Percentiles rank a stretch among this genome's conserved stretches.
Evolutionary conservation across 2,113 vertebrate genomes (phyloP).

Genomic region (Hippocampus zosterae): DNA sequence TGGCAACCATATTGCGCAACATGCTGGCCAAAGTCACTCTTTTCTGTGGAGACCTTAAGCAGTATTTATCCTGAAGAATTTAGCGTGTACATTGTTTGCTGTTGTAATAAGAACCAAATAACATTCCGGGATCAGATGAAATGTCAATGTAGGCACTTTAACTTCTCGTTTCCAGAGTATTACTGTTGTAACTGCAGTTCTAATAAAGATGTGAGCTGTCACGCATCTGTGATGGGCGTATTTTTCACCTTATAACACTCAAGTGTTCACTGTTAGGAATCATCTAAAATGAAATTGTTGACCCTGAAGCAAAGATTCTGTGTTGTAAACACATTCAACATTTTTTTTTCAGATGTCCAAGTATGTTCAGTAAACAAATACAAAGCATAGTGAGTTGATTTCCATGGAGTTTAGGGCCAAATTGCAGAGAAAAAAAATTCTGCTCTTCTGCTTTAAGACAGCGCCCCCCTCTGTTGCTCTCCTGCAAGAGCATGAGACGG

Average conservation of each 20-base stretch:
- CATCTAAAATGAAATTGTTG: neutral
- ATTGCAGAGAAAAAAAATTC: neutral
- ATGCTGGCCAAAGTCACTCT: slow-evolving; percentile 18
- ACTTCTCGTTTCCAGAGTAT: slow-evolving; percentile 45
- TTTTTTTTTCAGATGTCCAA: neutral
- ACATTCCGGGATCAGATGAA: slow-evolving; percentile 48
- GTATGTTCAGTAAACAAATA: neutral
- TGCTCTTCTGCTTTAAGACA: neutral
- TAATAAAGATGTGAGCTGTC: slow-evolving; percentile 63
- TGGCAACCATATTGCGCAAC: slow-evolving; percentile 50
- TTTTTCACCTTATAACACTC: slow-evolving; percentile 20
- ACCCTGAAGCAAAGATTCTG: neutral
- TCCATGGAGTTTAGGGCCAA: neutral
- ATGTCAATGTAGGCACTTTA: slow-evolving; percentile 61
- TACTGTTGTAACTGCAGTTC: slow-evolving; percentile 53
- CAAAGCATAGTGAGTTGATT: neutral
- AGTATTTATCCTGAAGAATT: slow-evolving; percentile 20
- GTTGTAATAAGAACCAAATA: slow-evolving; percentile 28
- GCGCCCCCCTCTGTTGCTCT: slow-evolving; percentile 42
- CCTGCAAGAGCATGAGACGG: slow-evolving; percentile 46
- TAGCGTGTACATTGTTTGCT: slow-evolving; percentile 38
- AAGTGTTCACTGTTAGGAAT: neutral
- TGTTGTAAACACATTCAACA: neutral
- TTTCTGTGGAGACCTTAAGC: slow-evolving; percentile 16
- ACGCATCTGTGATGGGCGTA: slow-evolving; percentile 13